Percentiles rank a stretch among this genome's conserved stretches.
Evolutionary conservation across 1,140 invertebrate species (phyloP).

Genomic region (Bombus haemorrhoidalis): DNA sequence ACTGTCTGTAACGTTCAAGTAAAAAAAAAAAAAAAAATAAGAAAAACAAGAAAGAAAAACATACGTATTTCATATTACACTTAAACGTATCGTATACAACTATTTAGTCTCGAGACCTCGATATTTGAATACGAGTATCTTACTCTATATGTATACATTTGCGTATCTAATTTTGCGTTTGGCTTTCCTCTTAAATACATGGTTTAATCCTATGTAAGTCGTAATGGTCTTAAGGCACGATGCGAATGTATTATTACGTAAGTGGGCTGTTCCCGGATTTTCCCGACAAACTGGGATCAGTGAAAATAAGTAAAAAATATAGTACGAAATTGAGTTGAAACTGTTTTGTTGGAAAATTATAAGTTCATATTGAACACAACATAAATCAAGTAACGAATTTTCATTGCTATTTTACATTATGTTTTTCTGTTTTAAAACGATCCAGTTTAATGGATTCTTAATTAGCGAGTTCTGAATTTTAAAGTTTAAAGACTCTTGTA

Average conservation of each 20-base stretch:
- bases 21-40: neutral
- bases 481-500: neutral
- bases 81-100: neutral
- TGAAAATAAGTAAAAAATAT: neutral
- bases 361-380: neutral
- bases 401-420: neutral
- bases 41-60: neutral
- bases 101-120: constrained; percentile 5
- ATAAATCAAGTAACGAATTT: neutral
- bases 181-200: constrained; percentile 8
- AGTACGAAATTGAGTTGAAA: neutral
- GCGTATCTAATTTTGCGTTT: constrained; percentile 16
- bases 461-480: neutral
- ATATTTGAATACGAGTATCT: neutral
- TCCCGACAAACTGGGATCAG: neutral
- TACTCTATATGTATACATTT: neutral
- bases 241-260: constrained; percentile 4
- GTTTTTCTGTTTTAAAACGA: neutral
- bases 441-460: neutral
- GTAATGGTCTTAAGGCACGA: constrained; percentile 38
- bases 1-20: neutral
- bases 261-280: neutral
- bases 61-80: neutral
- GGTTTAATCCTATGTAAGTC: constrained; percentile 43
- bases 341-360: neutral